phyloP scores from a whole-genome alignment of 2,113 vertebrate genomes.

The Gasterosteus aculeatus region DNA sequence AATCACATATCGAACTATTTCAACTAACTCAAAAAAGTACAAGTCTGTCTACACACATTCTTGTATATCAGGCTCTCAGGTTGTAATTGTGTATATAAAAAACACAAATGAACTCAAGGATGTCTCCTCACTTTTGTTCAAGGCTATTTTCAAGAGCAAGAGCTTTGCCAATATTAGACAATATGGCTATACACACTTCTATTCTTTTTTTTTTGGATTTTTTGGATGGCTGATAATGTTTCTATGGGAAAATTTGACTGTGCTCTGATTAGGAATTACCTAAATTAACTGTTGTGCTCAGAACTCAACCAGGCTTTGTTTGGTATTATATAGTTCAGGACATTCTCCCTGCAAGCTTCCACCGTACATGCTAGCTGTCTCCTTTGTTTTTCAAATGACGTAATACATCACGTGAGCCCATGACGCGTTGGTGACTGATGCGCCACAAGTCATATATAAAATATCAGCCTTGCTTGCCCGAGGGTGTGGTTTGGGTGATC shows the following conservation, averaged over 20 bases:
- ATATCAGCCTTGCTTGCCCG: conserved; percentile 51
- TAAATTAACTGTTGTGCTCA: conserved; percentile 75
- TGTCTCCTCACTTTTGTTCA: conserved; percentile 1
- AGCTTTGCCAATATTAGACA: conserved; percentile 38
- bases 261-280: conserved; percentile 64
- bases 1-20: neutral
- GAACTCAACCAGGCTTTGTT: conserved; percentile 69
- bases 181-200: conserved; percentile 31
- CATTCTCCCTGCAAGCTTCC: conserved; percentile 62
- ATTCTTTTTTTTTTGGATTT: too few species aligned
- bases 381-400: conserved; percentile 50
- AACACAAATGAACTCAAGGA: neutral
- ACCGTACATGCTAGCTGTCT: conserved; percentile 54
- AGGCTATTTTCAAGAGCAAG: conserved; percentile 42
- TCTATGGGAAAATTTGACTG: conserved; percentile 61
- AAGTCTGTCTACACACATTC: neutral
- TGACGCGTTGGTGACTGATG: conserved; percentile 54
- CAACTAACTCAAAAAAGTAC: neutral
- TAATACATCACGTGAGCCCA: conserved; percentile 57
- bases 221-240: conserved; percentile 48
- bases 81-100: neutral
- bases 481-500: conserved; percentile 48
- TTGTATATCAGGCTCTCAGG: neutral
- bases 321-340: conserved; percentile 78
- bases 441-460: conserved; percentile 48